A percentile compares a stretch with the other conserved stretches of the same genome.
Conservation (phyloP, 2,888 invertebrate genomes). For the Harpalus rubripes region DNA sequence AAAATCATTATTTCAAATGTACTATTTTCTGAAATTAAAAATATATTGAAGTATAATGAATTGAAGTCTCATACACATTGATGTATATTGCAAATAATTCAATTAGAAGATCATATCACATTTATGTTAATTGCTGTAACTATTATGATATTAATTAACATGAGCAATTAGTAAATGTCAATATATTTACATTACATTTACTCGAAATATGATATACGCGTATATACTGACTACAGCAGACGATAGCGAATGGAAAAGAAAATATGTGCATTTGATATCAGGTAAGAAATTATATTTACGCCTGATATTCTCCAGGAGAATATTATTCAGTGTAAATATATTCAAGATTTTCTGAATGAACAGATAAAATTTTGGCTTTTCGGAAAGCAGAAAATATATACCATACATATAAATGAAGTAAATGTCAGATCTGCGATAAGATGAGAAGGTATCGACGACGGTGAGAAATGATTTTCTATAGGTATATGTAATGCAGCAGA, state of each 20-base stretch:
- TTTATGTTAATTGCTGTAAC: not conserved
- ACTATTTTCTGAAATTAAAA: not conserved
- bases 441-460: constrained; percentile 49
- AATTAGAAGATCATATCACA: not conserved
- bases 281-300: constrained; percentile 40
- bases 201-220: not conserved
- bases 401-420: constrained; percentile 66
- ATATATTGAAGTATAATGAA: not conserved
- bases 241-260: not conserved
- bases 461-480: constrained; percentile 51
- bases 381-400: constrained; percentile 65
- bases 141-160: not conserved
- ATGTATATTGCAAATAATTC: not conserved
- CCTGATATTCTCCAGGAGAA: not conserved
- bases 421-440: constrained; percentile 57
- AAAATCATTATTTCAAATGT: no score
- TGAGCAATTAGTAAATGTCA: not conserved
- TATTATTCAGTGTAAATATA: constrained; percentile 44
- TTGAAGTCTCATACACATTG: not conserved
- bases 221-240: not conserved
- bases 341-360: constrained; percentile 58
- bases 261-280: constrained; percentile 21
- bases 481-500: constrained; percentile 33
- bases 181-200: not conserved
- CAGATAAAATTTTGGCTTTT: constrained; percentile 55